A percentile compares a stretch with the other conserved stretches of the same genome.
Evolutionary conservation across 2,797 vertebrate genomes (phyloP).

Genomic region (Ceyx erithaca): DNA sequence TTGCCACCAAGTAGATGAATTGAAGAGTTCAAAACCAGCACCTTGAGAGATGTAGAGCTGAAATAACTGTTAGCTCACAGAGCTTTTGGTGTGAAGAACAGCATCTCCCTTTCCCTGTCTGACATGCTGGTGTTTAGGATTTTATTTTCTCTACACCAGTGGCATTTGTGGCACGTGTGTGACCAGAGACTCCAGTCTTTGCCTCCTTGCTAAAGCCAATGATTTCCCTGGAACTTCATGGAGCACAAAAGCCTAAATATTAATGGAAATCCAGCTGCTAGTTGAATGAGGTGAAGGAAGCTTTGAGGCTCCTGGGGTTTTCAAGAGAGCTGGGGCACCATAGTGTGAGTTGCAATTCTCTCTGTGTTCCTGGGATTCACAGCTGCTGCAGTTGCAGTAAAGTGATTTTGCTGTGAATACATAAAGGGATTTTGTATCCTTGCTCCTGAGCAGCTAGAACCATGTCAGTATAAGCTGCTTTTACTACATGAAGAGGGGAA

Average conservation of each 20-base stretch:
- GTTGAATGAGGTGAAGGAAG: neutral
- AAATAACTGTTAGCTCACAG: neutral
- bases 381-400: neutral
- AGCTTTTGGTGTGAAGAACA: neutral
- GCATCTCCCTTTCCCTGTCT: neutral
- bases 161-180: neutral
- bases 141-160: neutral
- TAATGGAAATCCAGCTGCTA: neutral
- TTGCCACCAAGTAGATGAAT: neutral
- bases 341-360: neutral
- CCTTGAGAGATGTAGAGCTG: neutral
- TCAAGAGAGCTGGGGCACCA: neutral
- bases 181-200: neutral
- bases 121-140: neutral
- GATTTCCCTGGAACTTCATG: neutral
- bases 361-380: neutral
- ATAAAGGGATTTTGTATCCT: neutral
- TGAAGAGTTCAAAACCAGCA: neutral
- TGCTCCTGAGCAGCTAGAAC: neutral
- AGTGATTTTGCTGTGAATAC: neutral
- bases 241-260: neutral
- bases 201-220: neutral
- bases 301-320: neutral
- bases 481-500: neutral
- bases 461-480: neutral